Base-by-base conservation (phyloP, 1,140 invertebrate genomes). In the Anoplophora glabripennis region DNA sequence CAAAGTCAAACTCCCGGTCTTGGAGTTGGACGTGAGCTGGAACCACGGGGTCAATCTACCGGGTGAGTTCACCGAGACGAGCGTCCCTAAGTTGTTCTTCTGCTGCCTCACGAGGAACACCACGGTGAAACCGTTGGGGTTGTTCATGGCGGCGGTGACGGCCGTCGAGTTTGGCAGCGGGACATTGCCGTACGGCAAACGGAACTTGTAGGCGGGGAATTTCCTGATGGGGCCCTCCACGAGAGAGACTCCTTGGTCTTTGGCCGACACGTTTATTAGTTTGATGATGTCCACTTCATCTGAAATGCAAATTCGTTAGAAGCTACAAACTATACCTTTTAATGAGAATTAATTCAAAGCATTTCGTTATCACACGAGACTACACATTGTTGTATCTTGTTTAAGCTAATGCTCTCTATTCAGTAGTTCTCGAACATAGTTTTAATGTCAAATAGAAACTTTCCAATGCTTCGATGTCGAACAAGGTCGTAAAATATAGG, bases 21-120 rank as follows among this genome's bases (percentile, higher is more conserved):
- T 74, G 36, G 72, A 69, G 46, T 76, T 77, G 10, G 75, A 72
- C 10, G 62, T 72, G n/a, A 75, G 53, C 54, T 78, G 76, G 57
- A 79, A 75, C 74, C 76, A 79, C 7, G 77, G 77, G 7, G 75
- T 77, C 28, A 79, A 60, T 58, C 76, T 71, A 7, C 77, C 77
- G 1, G 77, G 77, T 1, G 77, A 75, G 64, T 79, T 75, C 9
- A 79, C 63, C 7, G 76, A 77, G n/a, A 79, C 34, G 3, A 79
- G 65, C 5, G 77, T 76, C 18, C 76, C 77, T 8, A 78, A 59
- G 59, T 76, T 77, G 56, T 77, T 76, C 52, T 72, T 73, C 56
- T 78, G 77, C 55, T 79, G 77, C 45, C 76, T 65, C 28, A 51
- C 57, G 18, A 78, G 69, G 66, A 78, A 79, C 12, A 76, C 61